These are phyloP conservation scores for Panagrolaimus sp. DNA, from an alignment of 1,140 invertebrate species.

Conservation along the genomic window DNA sequence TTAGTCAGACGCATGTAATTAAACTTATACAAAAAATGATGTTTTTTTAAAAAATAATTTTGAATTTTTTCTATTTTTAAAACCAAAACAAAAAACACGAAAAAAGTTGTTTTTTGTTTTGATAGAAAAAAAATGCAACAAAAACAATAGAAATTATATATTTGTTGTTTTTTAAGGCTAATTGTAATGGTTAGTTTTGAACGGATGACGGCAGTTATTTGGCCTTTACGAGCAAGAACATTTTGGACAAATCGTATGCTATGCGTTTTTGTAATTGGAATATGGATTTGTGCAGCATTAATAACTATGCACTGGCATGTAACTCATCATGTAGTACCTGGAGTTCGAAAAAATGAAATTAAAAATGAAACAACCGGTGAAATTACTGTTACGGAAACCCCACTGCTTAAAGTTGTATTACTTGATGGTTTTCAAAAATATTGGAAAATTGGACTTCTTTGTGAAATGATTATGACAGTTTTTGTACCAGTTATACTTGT, in stretches of 20 bases:
- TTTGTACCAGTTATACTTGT: slow-evolving; percentile 40
- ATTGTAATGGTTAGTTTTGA: slow-evolving; percentile 47
- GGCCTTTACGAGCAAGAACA: slow-evolving; percentile 26
- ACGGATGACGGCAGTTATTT: slow-evolving; percentile 38
- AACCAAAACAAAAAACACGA: too few species aligned
- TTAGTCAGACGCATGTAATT: slow-evolving; percentile 1
- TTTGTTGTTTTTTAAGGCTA: slow-evolving; percentile 29
- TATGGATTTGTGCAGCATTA: slow-evolving; percentile 25
- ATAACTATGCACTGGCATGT: slow-evolving; percentile 40
- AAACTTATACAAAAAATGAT: too few species aligned
- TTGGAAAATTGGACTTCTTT: slow-evolving; percentile 35
- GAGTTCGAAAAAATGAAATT: slow-evolving; percentile 17
- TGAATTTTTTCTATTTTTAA: background rate
- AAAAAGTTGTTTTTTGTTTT: background rate
- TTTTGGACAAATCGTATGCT: slow-evolving; percentile 43
- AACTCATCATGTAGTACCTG: slow-evolving; percentile 27
- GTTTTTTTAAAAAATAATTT: background rate
- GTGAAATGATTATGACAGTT: slow-evolving; percentile 33
- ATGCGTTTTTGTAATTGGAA: slow-evolving; percentile 24
- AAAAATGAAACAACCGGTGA: slow-evolving; percentile 26
- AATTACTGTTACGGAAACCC: slow-evolving; percentile 15
- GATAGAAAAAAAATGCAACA: background rate
- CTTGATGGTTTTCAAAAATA: slow-evolving; percentile 29
- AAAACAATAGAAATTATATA: background rate
- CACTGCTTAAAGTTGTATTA: background rate